phyloP scores from a whole-genome alignment of 2,888 invertebrate species.

The Melieria omissa region DNA sequence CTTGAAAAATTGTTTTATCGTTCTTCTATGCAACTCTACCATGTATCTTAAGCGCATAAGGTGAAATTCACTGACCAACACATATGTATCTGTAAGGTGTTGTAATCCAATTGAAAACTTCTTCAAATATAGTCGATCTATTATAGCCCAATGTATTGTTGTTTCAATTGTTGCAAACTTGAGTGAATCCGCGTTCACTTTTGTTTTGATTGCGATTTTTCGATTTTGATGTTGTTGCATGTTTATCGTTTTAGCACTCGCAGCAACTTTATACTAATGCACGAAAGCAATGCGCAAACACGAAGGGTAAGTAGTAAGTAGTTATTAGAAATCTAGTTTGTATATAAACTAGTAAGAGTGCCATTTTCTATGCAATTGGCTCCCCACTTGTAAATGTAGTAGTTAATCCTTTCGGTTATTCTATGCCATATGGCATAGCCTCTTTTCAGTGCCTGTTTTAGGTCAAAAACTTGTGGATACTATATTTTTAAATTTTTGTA shows the following conservation, averaged over 20 bases:
- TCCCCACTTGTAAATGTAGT: neutral
- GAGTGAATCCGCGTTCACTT: neutral
- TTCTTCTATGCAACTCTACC: too few relatives aligned
- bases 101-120: neutral
- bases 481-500: too few relatives aligned
- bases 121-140: slow-evolving; percentile 19
- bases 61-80: too few relatives aligned
- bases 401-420: too few relatives aligned
- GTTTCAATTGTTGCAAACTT: slow-evolving; percentile 12
- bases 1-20: too few relatives aligned
- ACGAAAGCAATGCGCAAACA: neutral
- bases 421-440: too few relatives aligned
- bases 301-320: neutral
- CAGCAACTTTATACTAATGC: neutral
- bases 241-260: neutral
- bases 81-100: too few relatives aligned
- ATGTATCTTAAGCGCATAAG: too few relatives aligned
- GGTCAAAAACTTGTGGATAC: too few relatives aligned
- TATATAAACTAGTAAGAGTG: neutral
- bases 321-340: neutral
- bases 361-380: neutral
- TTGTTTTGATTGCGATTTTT: neutral
- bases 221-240: neutral
- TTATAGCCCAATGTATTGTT: slow-evolving; percentile 14
- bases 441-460: too few relatives aligned